A percentile compares a stretch with the other conserved stretches of the same genome.
Conservation (phyloP, 2,888 invertebrate genomes). For the Drosophila atripex region DNA sequence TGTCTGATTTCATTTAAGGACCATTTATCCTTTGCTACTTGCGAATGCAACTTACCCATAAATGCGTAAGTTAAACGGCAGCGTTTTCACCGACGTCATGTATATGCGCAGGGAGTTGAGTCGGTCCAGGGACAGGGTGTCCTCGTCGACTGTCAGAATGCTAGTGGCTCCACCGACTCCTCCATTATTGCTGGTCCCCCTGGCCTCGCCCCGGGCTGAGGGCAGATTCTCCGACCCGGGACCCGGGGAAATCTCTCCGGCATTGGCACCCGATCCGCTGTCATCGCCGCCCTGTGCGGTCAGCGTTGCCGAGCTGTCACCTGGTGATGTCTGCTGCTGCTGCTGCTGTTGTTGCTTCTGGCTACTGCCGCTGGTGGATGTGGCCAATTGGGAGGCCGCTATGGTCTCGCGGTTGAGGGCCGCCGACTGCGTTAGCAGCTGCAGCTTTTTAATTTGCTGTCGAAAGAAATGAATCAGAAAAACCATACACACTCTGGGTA, state of each 20-base stretch:
- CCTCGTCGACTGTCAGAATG: conserved; percentile 81
- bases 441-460: conserved; percentile 84
- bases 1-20: conserved; percentile 31
- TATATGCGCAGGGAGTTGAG: conserved; percentile 83
- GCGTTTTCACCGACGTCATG: conserved; percentile 83
- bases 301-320: conserved; percentile 70
- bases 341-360: conserved; percentile 65
- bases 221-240: conserved; percentile 62
- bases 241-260: conserved; percentile 62
- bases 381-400: conserved; percentile 84
- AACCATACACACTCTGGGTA: not conserved
- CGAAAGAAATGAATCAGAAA: conserved; percentile 23
- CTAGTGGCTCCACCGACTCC: conserved; percentile 56
- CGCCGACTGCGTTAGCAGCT: conserved; percentile 83
- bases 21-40: conserved; percentile 5
- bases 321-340: conserved; percentile 64
- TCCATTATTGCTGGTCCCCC: conserved; percentile 1
- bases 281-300: conserved; percentile 58
- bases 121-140: conserved; percentile 83
- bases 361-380: conserved; percentile 80
- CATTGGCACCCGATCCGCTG: conserved; percentile 47
- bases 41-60: conserved; percentile 82
- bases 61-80: conserved; percentile 84
- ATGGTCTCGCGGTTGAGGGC: conserved; percentile 84
- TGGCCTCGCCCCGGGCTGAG: conserved; percentile 22